A percentile compares a stretch with the other conserved stretches of the same genome.
Evolutionary conservation across 2,797 vertebrate genomes (phyloP).

Genomic region (Enteromius thamalakanensis): DNA sequence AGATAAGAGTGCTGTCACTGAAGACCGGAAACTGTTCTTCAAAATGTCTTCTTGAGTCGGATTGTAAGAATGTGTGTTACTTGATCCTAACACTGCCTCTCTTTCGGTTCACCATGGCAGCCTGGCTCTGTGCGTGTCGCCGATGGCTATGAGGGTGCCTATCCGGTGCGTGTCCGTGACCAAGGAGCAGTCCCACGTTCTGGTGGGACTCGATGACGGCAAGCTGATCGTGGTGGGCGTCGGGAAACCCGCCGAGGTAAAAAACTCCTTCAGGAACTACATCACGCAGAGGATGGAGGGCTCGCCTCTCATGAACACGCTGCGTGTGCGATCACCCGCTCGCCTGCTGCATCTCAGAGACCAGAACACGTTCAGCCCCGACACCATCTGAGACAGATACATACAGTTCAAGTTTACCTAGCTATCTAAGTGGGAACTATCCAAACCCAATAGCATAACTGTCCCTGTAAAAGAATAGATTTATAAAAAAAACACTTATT

Average conservation of each 20-base stretch:
- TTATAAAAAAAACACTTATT: background rate
- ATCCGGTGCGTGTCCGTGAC: conserved; percentile 91
- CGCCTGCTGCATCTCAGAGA: conserved; percentile 84
- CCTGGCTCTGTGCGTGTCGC: conserved; percentile 82
- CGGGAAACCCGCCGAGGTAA: conserved; percentile 97
- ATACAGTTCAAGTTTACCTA: background rate
- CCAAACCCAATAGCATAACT: background rate
- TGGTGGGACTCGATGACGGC: conserved; percentile 93
- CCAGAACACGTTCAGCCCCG: conserved; percentile 74
- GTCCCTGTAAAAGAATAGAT: background rate
- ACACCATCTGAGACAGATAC: background rate
- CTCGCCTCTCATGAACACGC: conserved; percentile 81
- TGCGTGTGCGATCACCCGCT: conserved; percentile 82
- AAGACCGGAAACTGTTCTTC: background rate
- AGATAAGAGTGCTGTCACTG: background rate
- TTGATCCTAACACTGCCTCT: background rate
- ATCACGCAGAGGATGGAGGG: conserved; percentile 85
- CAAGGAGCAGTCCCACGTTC: conserved; percentile 92
- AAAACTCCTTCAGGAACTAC: conserved; percentile 85
- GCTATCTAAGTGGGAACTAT: conserved; percentile 1
- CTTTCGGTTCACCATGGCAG: conserved; percentile 72
- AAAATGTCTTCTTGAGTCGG: background rate
- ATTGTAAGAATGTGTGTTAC: background rate
- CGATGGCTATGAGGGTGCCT: conserved; percentile 90
- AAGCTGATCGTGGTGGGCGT: conserved; percentile 97